Evolutionary conservation across 2,888 invertebrate genomes (phyloP), one percentile per base, ranked within the genome.

Genomic region (Drosophila recens): DNA sequence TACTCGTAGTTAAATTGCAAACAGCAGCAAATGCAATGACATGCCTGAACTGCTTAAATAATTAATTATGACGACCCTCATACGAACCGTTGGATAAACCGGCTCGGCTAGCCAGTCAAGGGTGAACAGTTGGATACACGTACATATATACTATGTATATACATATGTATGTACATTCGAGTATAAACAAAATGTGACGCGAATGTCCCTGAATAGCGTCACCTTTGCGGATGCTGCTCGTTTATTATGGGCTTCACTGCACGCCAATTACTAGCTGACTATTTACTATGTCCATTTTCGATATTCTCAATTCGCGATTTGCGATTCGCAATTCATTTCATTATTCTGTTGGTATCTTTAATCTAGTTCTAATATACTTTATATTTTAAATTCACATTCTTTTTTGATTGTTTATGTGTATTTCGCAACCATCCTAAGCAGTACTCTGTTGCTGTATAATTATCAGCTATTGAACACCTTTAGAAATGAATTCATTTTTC

Each of bases 1-100:
- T 42, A 51, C 49, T 51, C 33, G 34, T 34, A 67, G 77, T 69
- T 78, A 74, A 78, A 78, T 64, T 69, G 57, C 64, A 65, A 49
- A 43, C 36, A 62, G 59, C 70, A 46, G 65, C 65, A 66, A 62
- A 79, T 73, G 73, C 79, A 81, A 73, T 80, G 68, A 69, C 68
- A 78, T 63, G 74, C 67, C 38, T 43, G 57, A 75, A 75, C 68
- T 66, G 81, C 74, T 82, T 80, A 81, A 80, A 78, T 83, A 86
- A 85, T 85, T 83, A 85, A 85, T 83, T 80, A 66, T 67, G 66
- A 48, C 61, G 62, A 69, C 68, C 80, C 79, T 51, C 67, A 66
- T 65, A 63, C 56, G 27, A 69, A 61, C 45, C 64, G 56, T 54
- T 56, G 57, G 23, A 63, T 43, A 48, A 33, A 33, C 38, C 46